phyloP scores from a whole-genome alignment of 2,888 invertebrate genomes.

The Lamellibrachia satsuma region DNA sequence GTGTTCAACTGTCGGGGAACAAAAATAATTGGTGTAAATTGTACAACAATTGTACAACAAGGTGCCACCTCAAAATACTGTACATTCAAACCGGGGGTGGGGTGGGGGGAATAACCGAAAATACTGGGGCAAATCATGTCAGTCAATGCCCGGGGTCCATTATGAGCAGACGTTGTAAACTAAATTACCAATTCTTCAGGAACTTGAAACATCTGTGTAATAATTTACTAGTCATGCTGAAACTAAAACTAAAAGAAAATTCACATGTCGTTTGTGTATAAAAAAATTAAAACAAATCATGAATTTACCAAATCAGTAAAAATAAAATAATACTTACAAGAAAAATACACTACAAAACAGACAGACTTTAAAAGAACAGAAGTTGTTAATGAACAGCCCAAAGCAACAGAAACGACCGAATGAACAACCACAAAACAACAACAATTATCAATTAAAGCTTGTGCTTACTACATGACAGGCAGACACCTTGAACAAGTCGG shows the following conservation, averaged over 20 bases:
- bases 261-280: neutral
- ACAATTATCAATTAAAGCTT: conserved; percentile 6
- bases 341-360: neutral
- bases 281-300: neutral
- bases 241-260: neutral
- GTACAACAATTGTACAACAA: neutral
- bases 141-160: neutral
- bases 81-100: neutral
- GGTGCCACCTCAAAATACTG: neutral
- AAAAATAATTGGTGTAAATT: neutral
- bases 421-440: neutral
- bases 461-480: neutral
- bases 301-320: neutral
- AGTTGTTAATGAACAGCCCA: neutral
- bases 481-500: conserved; percentile 39
- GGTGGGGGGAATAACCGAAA: neutral
- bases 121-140: neutral
- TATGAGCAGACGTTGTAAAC: neutral
- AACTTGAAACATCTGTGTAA: neutral
- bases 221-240: neutral
- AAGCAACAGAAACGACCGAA: neutral
- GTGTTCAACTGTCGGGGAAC: neutral
- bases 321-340: neutral
- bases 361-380: neutral
- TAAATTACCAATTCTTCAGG: neutral